Evolutionary conservation across 2,797 vertebrate species (phyloP).

Genomic region (Carduelis carduelis): DNA sequence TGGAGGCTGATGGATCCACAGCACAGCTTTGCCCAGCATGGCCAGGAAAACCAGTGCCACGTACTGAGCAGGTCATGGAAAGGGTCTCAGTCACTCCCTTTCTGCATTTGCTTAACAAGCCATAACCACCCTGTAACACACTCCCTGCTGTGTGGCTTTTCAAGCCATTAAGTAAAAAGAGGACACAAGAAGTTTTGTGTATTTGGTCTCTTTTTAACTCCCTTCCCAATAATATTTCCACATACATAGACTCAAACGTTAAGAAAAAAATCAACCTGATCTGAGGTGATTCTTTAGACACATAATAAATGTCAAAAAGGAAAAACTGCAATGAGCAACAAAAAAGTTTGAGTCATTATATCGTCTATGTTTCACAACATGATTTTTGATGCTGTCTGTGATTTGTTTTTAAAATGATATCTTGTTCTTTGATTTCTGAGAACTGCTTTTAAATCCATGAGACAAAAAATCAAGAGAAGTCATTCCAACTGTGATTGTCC

Average conservation of each 20-base stretch:
- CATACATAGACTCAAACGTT: neutral
- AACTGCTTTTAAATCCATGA: neutral
- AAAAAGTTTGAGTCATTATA: neutral
- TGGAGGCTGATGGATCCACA: accelerated
- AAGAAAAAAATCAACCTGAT: neutral
- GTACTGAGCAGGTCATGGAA: neutral
- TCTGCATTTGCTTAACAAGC: neutral
- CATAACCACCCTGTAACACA: neutral
- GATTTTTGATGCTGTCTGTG: neutral
- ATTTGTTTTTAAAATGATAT: neutral
- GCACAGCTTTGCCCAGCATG: accelerated
- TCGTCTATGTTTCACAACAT: neutral
- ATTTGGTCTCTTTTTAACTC: neutral
- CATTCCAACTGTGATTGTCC: neutral
- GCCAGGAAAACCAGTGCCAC: neutral
- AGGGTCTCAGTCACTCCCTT: neutral
- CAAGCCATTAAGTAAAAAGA: neutral
- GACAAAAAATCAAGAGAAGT: neutral
- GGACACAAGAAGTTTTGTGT: neutral
- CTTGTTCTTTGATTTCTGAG: neutral
- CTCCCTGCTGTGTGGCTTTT: neutral
- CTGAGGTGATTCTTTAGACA: neutral
- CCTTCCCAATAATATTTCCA: neutral
- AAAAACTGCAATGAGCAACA: neutral
- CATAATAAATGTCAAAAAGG: neutral